These are phyloP conservation scores for Scomber scombrus DNA, from an alignment of 2,113 vertebrate species.

Conservation along the genomic window DNA sequence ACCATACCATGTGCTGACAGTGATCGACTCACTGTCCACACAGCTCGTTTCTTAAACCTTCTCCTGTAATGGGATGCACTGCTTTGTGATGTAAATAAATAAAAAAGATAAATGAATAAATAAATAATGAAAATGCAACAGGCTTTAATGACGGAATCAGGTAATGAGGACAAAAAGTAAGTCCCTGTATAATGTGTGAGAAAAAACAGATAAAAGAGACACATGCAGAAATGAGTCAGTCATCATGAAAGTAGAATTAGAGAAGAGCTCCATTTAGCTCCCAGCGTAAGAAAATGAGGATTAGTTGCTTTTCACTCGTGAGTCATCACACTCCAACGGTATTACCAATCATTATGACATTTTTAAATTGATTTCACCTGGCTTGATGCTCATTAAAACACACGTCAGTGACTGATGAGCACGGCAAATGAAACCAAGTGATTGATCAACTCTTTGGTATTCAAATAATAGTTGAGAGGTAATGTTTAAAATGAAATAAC, in stretches of 20 bases:
- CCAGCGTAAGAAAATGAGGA: constrained; percentile 46
- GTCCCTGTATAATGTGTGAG: constrained; percentile 21
- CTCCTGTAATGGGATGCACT: constrained; percentile 8
- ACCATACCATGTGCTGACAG: constrained; percentile 7
- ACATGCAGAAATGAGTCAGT: constrained; percentile 44
- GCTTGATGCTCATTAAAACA: constrained; percentile 61
- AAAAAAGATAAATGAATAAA: constrained; percentile 5
- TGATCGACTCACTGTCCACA: constrained; percentile 38
- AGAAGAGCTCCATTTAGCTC: constrained; percentile 35
- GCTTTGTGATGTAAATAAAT: constrained; percentile 48
- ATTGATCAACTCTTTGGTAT: constrained; percentile 57
- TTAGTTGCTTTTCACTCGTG: constrained; percentile 60
- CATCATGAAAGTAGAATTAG: constrained; percentile 58
- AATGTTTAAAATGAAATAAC: constrained; percentile 18
- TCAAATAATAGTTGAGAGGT: constrained; percentile 38
- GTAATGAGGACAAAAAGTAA: constrained; percentile 45
- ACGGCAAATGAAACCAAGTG: constrained; percentile 48
- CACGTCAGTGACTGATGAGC: constrained; percentile 54
- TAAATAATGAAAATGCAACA: constrained; percentile 48
- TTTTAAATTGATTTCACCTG: constrained; percentile 70
- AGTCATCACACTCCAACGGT: constrained; percentile 57
- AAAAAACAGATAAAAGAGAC: constrained; percentile 31
- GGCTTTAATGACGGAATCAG: constrained; percentile 44
- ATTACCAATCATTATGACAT: constrained; percentile 64
- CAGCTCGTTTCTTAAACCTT: constrained; percentile 15